Conservation (phyloP, 2,888 invertebrate genomes). For the Eupeodes latifasciatus region DNA sequence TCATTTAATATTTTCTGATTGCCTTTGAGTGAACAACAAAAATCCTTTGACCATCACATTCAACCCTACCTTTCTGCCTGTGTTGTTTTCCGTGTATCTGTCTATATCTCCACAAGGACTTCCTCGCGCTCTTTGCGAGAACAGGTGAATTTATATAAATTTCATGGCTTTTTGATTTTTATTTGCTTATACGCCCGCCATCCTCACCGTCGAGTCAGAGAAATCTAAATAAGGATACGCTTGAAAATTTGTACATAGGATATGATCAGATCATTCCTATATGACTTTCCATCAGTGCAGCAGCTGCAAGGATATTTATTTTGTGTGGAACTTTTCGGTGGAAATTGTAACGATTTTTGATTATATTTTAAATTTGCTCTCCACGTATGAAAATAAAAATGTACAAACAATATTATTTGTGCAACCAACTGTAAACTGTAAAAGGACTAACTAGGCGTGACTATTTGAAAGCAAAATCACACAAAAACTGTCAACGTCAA, state of each 20-base stretch:
- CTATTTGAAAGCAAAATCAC: constrained; percentile 59
- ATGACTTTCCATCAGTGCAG: neutral
- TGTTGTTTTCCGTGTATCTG: neutral
- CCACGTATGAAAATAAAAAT: too few species aligned
- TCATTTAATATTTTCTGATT: constrained; percentile 58
- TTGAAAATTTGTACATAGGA: constrained; percentile 48
- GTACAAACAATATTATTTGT: constrained; percentile 26
- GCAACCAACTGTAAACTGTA: constrained; percentile 59
- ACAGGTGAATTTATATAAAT: constrained; percentile 67
- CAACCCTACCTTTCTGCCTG: constrained; percentile 23
- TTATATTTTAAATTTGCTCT: constrained; percentile 68
- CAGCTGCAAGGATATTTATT: constrained; percentile 72
- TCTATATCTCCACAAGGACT: too few species aligned
- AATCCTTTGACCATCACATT: constrained; percentile 50
- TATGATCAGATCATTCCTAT: neutral
- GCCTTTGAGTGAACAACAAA: constrained; percentile 42
- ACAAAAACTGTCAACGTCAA: constrained; percentile 66
- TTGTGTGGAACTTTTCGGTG: neutral
- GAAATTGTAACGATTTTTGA: constrained; percentile 59
- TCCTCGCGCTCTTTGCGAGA: constrained; percentile 1
- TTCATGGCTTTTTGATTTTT: constrained; percentile 74
- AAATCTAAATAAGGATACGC: constrained; percentile 58
- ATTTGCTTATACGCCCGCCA: constrained; percentile 44
- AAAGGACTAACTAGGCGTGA: constrained; percentile 75
- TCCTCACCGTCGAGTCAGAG: too few species aligned